These are phyloP conservation scores for Sycophila texana DNA, from an alignment of 2,888 invertebrate genomes.

Conservation along the genomic window DNA sequence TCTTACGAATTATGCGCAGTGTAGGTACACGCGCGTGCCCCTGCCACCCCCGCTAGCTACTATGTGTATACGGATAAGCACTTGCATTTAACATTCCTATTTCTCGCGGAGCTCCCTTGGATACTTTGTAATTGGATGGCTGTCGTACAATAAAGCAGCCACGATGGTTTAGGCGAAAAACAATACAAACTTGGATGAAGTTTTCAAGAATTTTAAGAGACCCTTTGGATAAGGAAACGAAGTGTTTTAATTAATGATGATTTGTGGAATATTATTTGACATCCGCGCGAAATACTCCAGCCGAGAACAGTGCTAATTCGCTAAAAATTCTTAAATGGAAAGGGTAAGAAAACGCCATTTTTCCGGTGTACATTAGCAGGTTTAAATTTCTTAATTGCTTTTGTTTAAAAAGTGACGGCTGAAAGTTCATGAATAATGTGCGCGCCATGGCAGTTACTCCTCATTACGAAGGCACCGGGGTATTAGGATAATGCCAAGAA, in stretches of 20 bases:
- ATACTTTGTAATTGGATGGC: conserved; percentile 62
- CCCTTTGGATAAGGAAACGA: conserved; percentile 12
- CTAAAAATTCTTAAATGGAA: background rate
- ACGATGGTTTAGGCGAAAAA: conserved; percentile 19
- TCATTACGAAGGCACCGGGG: background rate
- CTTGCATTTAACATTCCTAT: conserved; percentile 54
- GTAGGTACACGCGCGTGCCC: conserved; percentile 54
- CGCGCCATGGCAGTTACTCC: background rate
- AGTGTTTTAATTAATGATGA: conserved; percentile 2
- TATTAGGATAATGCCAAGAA: conserved; percentile 42
- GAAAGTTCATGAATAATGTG: background rate
- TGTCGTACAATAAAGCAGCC: conserved; percentile 39
- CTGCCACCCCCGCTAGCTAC: background rate
- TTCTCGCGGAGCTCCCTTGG: conserved; percentile 52
- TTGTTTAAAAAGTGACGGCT: background rate
- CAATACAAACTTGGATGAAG: background rate
- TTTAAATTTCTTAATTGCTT: background rate
- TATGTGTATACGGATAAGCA: conserved; percentile 33
- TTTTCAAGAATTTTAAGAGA: conserved; percentile 22
- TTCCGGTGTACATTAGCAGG: no score
- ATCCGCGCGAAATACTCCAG: background rate
- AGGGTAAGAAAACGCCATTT: no score
- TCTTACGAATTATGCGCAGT: conserved; percentile 65
- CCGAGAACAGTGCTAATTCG: background rate
- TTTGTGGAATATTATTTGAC: background rate